A percentile compares a stretch with the other conserved stretches of the same genome.
Evolutionary conservation across 2,888 invertebrate genomes (phyloP).

Genomic region (Scaptomyza flava): DNA sequence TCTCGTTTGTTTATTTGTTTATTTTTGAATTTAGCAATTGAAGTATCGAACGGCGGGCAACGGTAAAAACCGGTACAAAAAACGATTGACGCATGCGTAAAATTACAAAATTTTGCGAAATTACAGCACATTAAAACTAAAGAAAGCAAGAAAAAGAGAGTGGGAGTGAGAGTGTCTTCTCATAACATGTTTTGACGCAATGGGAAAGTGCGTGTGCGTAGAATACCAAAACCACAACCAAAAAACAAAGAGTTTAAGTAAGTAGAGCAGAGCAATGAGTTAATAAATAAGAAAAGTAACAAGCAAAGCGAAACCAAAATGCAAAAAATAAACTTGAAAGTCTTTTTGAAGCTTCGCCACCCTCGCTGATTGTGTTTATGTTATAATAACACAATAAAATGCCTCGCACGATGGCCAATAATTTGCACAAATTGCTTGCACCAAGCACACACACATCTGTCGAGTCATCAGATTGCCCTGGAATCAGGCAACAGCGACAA

Average conservation of each 20-base stretch:
- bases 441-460: constrained; percentile 22
- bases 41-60: constrained; percentile 32
- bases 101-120: constrained; percentile 71
- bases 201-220: constrained; percentile 48
- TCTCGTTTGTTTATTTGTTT: constrained; percentile 46
- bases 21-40: constrained; percentile 56
- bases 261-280: constrained; percentile 12
- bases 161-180: constrained; percentile 18
- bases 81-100: constrained; percentile 63
- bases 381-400: constrained; percentile 64
- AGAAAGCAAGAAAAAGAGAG: constrained; percentile 3
- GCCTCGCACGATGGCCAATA: constrained; percentile 50
- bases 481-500: constrained; percentile 24
- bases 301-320: not conserved
- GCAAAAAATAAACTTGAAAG: constrained; percentile 38
- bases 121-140: constrained; percentile 58
- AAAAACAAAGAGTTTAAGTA: not conserved
- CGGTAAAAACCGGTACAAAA: constrained; percentile 48
- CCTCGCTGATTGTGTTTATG: constrained; percentile 36
- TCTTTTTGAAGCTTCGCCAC: constrained; percentile 16
- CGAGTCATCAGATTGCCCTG: constrained; percentile 41
- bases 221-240: constrained; percentile 28
- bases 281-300: constrained; percentile 12
- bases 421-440: constrained; percentile 63
- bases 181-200: constrained; percentile 12